phyloP scores from a whole-genome alignment of 2,888 invertebrate genomes.

The Rutpela maculata region DNA sequence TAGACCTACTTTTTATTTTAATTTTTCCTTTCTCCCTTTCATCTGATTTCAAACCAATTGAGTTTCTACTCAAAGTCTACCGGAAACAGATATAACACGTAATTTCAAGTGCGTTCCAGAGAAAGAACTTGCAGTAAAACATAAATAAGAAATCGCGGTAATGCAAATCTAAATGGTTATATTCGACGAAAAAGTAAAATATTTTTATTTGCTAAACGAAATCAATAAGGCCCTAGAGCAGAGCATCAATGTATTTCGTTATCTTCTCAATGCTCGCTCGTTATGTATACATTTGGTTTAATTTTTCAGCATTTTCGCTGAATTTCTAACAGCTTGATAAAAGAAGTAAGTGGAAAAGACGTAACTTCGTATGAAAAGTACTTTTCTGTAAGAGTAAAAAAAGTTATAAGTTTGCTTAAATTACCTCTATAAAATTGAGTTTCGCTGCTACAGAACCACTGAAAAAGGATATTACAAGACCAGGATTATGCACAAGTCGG shows the following conservation, averaged over 20 bases:
- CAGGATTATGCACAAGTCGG: neutral
- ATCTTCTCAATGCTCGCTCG: neutral
- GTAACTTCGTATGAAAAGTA: neutral
- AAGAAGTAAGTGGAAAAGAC: neutral
- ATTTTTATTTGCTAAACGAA: slow-evolving; percentile 3
- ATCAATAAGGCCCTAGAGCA: neutral
- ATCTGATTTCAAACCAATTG: neutral
- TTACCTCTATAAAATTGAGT: neutral
- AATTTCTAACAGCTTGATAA: neutral
- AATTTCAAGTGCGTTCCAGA: neutral
- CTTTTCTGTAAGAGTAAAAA: neutral
- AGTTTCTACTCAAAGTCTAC: neutral
- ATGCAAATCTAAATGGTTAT: neutral
- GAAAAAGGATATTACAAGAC: neutral
- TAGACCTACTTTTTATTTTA: slow-evolving; percentile 5
- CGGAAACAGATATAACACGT: neutral
- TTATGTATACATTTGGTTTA: slow-evolving; percentile 1
- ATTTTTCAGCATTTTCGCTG: neutral
- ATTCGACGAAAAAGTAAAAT: neutral
- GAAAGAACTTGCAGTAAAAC: neutral
- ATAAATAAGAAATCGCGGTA: neutral
- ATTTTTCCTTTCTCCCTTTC: neutral
- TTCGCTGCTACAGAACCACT: neutral
- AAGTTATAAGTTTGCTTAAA: neutral
- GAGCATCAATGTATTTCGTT: neutral